phyloP scores from a whole-genome alignment of 1,140 invertebrate species.

The Nymphalis io region DNA sequence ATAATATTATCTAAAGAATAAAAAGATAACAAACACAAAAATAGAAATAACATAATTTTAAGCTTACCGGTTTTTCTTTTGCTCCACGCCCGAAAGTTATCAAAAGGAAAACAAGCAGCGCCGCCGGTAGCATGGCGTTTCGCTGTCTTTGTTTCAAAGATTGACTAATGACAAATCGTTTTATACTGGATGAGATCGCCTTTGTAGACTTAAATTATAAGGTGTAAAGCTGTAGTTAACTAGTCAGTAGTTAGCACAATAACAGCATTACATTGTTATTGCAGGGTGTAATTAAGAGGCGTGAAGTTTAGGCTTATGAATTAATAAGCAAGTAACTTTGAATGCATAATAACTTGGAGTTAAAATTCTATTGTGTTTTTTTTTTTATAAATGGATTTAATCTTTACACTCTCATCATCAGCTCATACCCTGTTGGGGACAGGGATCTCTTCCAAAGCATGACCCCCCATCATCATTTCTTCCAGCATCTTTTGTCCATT shows the following conservation, averaged over 20 bases:
- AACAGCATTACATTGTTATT: slow-evolving; percentile 35
- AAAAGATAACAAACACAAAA: neutral
- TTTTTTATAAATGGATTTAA: neutral
- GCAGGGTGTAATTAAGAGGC: slow-evolving; percentile 56
- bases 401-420: neutral
- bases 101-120: slow-evolving; percentile 48
- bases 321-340: slow-evolving; percentile 14
- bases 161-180: neutral
- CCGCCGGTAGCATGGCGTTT: slow-evolving; percentile 57
- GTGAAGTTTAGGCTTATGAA: slow-evolving; percentile 39
- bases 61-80: slow-evolving; percentile 67
- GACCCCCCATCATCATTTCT: too few relatives aligned
- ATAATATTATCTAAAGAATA: too few relatives aligned
- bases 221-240: slow-evolving; percentile 12
- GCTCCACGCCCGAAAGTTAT: slow-evolving; percentile 42
- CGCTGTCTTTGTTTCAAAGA: slow-evolving; percentile 11
- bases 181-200: slow-evolving; percentile 26
- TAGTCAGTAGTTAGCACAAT: slow-evolving; percentile 49
- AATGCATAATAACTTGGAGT: slow-evolving; percentile 8
- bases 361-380: slow-evolving; percentile 3
- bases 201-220: slow-evolving; percentile 3
- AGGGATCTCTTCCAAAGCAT: too few relatives aligned
- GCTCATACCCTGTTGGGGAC: too few relatives aligned
- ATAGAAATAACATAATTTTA: neutral
- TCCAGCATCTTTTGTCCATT: too few relatives aligned